Conservation (phyloP, 2,888 invertebrate species). For the Acleris sparsana region DNA sequence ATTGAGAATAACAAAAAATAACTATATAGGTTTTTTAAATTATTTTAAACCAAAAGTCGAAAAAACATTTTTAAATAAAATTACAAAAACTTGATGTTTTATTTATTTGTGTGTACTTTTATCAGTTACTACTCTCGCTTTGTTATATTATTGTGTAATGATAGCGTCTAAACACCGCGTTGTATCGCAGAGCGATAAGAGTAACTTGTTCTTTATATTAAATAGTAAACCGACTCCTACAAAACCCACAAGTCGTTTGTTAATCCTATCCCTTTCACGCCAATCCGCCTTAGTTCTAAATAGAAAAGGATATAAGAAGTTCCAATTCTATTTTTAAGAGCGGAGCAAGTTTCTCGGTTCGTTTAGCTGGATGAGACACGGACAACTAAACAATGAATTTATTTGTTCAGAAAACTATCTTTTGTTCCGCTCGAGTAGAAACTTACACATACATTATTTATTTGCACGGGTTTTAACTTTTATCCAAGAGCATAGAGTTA, state of each 20-base stretch:
- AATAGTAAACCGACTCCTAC: neutral
- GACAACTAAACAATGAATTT: slow-evolving; percentile 1
- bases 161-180: neutral
- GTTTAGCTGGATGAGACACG: neutral
- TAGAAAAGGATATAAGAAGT: neutral
- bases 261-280: neutral
- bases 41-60: too few species aligned
- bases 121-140: too few species aligned
- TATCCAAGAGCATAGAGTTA: too few species aligned
- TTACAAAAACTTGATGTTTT: too few species aligned
- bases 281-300: neutral
- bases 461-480: too few species aligned
- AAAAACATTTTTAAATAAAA: too few species aligned
- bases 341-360: neutral
- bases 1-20: too few species aligned
- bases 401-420: slow-evolving; percentile 2
- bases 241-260: neutral
- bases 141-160: too few species aligned
- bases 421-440: slow-evolving; percentile 1
- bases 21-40: too few species aligned
- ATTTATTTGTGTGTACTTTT: too few species aligned
- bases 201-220: neutral
- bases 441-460: neutral
- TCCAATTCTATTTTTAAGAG: neutral
- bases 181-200: neutral